Conservation (phyloP, 2,888 invertebrate species). For the Drosophila picticornis region DNA sequence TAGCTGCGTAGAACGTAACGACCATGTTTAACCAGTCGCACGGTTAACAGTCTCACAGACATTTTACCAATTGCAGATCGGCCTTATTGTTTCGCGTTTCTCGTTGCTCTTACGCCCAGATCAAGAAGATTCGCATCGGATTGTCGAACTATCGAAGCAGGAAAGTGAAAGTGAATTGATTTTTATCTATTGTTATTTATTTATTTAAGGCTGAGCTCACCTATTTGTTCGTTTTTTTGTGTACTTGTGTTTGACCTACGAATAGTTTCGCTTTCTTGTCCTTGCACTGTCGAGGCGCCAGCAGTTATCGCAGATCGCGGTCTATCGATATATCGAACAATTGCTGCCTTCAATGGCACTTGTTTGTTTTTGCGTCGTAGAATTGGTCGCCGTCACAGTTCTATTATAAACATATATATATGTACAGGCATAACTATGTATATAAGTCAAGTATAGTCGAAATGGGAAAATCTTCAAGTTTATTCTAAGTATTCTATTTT, state of each 20-base stretch:
- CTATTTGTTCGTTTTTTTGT: slow-evolving; percentile 12
- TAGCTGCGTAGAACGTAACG: slow-evolving; percentile 86
- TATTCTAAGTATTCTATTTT: slow-evolving; percentile 17
- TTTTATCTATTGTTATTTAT: not conserved
- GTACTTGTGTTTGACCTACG: slow-evolving; percentile 3
- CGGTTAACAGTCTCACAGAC: slow-evolving; percentile 87
- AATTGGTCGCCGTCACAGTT: slow-evolving; percentile 31
- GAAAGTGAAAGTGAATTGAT: not conserved
- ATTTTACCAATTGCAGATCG: slow-evolving; percentile 79
- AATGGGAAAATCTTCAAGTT: slow-evolving; percentile 17
- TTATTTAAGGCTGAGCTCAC: slow-evolving; percentile 34
- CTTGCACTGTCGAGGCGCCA: slow-evolving; percentile 35
- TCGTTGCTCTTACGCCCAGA: slow-evolving; percentile 8
- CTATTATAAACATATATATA: slow-evolving; percentile 28
- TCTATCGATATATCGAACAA: slow-evolving; percentile 42
- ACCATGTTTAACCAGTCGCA: slow-evolving; percentile 88
- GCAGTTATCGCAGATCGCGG: slow-evolving; percentile 27
- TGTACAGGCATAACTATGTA: slow-evolving; percentile 20
- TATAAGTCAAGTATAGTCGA: slow-evolving; percentile 16
- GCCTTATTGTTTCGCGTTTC: slow-evolving; percentile 6
- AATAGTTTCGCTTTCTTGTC: slow-evolving; percentile 16
- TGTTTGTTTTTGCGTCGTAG: slow-evolving; percentile 58
- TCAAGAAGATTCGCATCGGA: slow-evolving; percentile 22
- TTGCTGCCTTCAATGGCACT: slow-evolving; percentile 14
- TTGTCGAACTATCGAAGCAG: not conserved